Conservation (phyloP, 2,888 invertebrate species). For the Cartodere bifasciata region DNA sequence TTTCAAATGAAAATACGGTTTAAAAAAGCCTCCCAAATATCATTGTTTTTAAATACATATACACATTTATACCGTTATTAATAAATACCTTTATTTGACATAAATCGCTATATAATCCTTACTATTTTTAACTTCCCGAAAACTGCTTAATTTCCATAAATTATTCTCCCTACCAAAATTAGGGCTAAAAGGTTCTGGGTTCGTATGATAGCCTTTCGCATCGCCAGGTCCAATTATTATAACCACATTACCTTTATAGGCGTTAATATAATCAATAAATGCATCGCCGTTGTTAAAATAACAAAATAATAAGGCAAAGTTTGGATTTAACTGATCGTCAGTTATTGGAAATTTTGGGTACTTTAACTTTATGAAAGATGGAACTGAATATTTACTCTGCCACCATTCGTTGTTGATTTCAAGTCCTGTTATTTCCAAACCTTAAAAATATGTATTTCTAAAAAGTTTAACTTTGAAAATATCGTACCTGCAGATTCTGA, state of each 20-base stretch:
- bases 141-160: slow-evolving; percentile 44
- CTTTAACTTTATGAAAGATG: slow-evolving; percentile 53
- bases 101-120: slow-evolving; percentile 56
- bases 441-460: not conserved
- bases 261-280: slow-evolving; percentile 52
- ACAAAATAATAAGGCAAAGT: slow-evolving; percentile 60
- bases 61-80: no score
- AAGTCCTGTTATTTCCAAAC: slow-evolving; percentile 46
- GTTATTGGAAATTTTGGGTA: slow-evolving; percentile 39
- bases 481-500: slow-evolving; percentile 48
- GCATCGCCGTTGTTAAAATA: slow-evolving; percentile 65
- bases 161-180: slow-evolving; percentile 36
- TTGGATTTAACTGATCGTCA: slow-evolving; percentile 21
- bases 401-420: slow-evolving; percentile 76
- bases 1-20: no score
- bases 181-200: slow-evolving; percentile 54
- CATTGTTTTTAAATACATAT: no score
- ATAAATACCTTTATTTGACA: no score
- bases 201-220: slow-evolving; percentile 50
- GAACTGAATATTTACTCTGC: slow-evolving; percentile 61
- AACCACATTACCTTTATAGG: slow-evolving; percentile 50
- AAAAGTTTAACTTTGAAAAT: not conserved
- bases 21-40: no score
- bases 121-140: slow-evolving; percentile 46
- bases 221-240: slow-evolving; percentile 63